A percentile compares a stretch with the other conserved stretches of the same genome.
Conservation (phyloP, 2,113 vertebrate species). For the Gymnobelideus leadbeateri region DNA sequence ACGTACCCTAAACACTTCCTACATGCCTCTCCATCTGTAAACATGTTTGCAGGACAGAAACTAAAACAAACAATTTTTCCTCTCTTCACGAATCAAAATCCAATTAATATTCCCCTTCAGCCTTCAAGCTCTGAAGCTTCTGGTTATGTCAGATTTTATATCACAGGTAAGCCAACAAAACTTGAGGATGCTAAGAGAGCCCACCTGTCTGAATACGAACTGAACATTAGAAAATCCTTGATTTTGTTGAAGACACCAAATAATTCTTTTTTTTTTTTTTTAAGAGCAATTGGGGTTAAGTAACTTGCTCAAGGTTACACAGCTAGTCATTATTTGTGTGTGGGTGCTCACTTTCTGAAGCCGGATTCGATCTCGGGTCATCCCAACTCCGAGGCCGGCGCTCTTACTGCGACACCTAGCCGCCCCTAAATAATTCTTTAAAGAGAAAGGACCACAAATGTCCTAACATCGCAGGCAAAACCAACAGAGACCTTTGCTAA, state of each 20-base stretch:
- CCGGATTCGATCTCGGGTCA: no score
- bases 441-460: not conserved
- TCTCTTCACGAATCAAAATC: conserved; percentile 50
- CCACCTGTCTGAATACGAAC: conserved; percentile 60
- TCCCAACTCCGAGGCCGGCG: no score
- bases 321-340: no score
- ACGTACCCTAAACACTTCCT: not conserved
- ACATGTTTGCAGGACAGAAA: conserved; percentile 13
- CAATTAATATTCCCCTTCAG: conserved; percentile 66
- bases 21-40: not conserved
- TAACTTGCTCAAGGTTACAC: no score
- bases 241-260: conserved; percentile 31
- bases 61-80: conserved; percentile 14
- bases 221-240: conserved; percentile 57
- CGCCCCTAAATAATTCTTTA: conserved; percentile 48
- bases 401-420: no score
- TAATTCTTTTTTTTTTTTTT: no score
- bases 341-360: no score
- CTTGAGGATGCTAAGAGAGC: conserved; percentile 39
- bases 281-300: no score
- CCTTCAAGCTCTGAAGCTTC: conserved; percentile 34
- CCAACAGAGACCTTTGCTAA: not conserved
- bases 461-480: conserved; percentile 23
- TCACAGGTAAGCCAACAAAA: conserved; percentile 64
- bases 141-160: conserved; percentile 63